phyloP scores from a whole-genome alignment of 2,113 vertebrate genomes.

The Ictidomys tridecemlineatus region DNA sequence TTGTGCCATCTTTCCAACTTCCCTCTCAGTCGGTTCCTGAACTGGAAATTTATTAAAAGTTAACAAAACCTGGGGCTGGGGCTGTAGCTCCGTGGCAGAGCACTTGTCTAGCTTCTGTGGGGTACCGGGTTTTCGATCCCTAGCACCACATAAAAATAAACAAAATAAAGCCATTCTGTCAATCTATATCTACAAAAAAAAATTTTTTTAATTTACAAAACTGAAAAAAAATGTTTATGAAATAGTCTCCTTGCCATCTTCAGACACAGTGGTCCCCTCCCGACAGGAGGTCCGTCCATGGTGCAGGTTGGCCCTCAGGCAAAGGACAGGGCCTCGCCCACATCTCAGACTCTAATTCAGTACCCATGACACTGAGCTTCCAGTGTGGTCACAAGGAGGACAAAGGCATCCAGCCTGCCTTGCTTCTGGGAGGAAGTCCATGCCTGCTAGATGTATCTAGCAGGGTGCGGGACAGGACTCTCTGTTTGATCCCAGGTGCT shows the following conservation, averaged over 20 bases:
- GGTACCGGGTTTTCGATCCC: too few species aligned
- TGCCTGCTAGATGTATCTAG: conserved; percentile 15
- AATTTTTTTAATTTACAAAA: neutral
- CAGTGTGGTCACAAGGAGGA: conserved; percentile 46
- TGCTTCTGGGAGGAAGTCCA: neutral
- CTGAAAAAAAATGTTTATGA: neutral
- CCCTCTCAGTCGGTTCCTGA: fast-evolving
- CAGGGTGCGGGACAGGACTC: neutral
- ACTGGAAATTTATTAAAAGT: neutral
- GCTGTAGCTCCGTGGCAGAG: too few species aligned
- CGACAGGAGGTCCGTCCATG: neutral
- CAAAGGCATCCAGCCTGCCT: neutral
- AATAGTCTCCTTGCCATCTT: neutral
- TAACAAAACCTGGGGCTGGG: too few species aligned
- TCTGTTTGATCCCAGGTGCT: neutral
- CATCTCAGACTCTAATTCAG: neutral
- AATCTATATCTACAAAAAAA: too few species aligned
- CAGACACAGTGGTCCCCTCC: neutral
- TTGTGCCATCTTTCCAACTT: fast-evolving
- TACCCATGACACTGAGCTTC: neutral
- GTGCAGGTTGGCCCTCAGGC: neutral
- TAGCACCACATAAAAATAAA: too few species aligned
- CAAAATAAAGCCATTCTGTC: too few species aligned
- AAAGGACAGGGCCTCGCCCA: neutral
- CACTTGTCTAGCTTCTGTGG: too few species aligned